phyloP scores from a whole-genome alignment of 2,113 vertebrate genomes.

The Phrynosoma platyrhinos region DNA sequence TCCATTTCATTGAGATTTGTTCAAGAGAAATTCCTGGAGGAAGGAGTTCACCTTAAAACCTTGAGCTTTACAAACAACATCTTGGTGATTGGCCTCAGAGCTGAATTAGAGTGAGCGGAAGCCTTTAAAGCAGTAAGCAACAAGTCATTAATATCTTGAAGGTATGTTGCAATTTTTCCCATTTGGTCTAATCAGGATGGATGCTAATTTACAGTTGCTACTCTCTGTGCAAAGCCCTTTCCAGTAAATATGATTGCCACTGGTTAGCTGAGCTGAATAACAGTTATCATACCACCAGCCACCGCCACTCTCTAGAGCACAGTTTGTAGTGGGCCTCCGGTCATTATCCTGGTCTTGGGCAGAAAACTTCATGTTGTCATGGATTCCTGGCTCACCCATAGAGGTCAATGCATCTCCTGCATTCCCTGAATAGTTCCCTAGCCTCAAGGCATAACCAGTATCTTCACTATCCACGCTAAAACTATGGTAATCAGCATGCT shows the following conservation, averaged over 20 bases:
- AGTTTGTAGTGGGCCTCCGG: not conserved
- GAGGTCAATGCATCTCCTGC: conserved; percentile 26
- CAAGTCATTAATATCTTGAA: conserved; percentile 29
- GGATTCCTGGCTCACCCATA: not conserved
- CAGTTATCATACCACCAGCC: conserved; percentile 47
- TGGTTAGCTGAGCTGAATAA: conserved; percentile 36
- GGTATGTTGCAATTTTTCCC: conserved; percentile 31
- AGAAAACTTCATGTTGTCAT: conserved; percentile 46
- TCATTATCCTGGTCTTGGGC: conserved; percentile 36
- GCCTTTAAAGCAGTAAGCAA: conserved; percentile 17
- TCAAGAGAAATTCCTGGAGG: not conserved
- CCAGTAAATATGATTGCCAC: conserved; percentile 47
- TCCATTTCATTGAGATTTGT: not conserved
- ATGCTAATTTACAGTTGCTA: conserved; percentile 16
- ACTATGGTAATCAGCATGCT: not conserved
- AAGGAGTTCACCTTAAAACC: not conserved
- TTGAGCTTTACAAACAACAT: conserved; percentile 1
- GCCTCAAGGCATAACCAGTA: not conserved
- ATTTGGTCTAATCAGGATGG: conserved; percentile 41
- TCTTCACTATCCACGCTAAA: conserved; percentile 38
- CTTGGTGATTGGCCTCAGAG: conserved; percentile 13
- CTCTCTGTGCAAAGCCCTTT: conserved; percentile 13
- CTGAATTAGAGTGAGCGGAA: conserved; percentile 13
- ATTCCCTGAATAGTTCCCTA: not conserved
- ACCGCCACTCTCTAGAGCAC: not conserved